Conservation (phyloP, 2,888 invertebrate species). For the Chirona hameri region DNA sequence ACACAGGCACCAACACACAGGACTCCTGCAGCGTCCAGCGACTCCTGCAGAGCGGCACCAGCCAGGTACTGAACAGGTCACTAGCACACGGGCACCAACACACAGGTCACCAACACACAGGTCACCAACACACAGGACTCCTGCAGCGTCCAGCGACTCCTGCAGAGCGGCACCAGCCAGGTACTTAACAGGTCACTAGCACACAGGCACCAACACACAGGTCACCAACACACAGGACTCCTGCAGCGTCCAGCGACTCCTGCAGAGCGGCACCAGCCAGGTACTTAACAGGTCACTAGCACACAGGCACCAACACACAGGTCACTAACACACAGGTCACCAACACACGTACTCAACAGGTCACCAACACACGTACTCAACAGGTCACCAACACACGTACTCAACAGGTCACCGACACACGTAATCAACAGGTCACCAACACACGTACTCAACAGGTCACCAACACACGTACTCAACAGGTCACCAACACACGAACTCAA, state of each 20-base stretch:
- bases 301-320: too few species aligned
- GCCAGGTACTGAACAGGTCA: not conserved
- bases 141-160: conserved; percentile 85
- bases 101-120: too few species aligned
- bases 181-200: not conserved
- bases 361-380: not conserved
- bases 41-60: conserved; percentile 57
- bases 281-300: not conserved
- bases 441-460: not conserved
- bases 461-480: not conserved
- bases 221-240: not conserved
- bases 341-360: too few species aligned
- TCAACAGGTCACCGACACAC: not conserved
- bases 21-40: conserved; percentile 86
- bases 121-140: not conserved
- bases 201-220: too few species aligned
- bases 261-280: conserved; percentile 45
- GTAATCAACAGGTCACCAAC: too few species aligned
- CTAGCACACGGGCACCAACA: too few species aligned
- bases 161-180: conserved; percentile 45
- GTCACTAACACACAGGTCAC: not conserved
- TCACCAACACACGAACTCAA: too few species aligned
- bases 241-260: conserved; percentile 85
- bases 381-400: too few species aligned
- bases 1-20: too few species aligned